Evolutionary conservation across 2,113 vertebrate species (phyloP), one percentile per base, ranked within the genome.

Genomic region (Cryptotis parvus): DNA sequence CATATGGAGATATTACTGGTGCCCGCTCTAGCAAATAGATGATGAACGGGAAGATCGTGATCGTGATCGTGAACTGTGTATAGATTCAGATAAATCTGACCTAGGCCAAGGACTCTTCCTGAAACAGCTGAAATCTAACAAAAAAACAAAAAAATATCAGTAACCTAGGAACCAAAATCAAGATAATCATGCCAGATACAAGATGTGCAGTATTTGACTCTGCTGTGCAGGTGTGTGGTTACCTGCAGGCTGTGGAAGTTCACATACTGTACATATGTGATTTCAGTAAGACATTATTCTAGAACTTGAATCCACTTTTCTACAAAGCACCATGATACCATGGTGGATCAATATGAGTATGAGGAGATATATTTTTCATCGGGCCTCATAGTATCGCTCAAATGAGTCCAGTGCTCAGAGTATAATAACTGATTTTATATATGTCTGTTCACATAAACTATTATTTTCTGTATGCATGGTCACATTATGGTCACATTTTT

Each of bases 241-340:
- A 87, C 61, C 20, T 66, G 31, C 4, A 4, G 24, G 2, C 5
- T 6, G 14, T 9, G 9, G 26, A 81, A 76, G 26, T 33, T 9
- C 4, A 15, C 49, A 10, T 33, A 33, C 3, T 87, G 68, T 76
- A 76, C 45, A 18, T 41, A 24, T 43, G 55, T 75, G 72, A 52
- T 61, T 84, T 79, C 35, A 55, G 27, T 69, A 76, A 9, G 1
- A 66, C n/a, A 29, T 18, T 41, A 6, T 89, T 79, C 26, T 33
- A 58, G 72, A 39, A 39, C 65, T 75, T 24, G 14, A 49, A 9
- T 84, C 92, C 74, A 2, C 31, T 94, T 84, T 94, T 81, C 45
- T 58, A 22, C 35, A 31, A 84, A 74, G 78, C 43, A 22, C 27
- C 33, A 11, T 72, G 45, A 22, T 39, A 43, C 24, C 3, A 33